Base-by-base conservation (phyloP, 2,888 invertebrate genomes). In the Thymelicus sylvestris region DNA sequence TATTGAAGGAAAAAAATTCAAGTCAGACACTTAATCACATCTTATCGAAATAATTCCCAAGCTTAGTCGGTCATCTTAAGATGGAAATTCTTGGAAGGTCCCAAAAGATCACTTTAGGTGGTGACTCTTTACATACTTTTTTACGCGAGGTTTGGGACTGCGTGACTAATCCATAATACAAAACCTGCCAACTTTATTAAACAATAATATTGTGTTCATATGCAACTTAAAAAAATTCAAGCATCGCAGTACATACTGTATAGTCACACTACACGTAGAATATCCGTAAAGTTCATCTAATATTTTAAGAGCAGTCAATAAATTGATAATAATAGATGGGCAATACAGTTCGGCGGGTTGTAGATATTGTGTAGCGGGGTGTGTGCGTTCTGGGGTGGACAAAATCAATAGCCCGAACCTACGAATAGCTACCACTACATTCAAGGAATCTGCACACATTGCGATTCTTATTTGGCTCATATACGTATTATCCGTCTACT, bases 371-470 rank as follows among this genome's bases (percentile, higher is more conserved):
- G 75, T 75, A 76, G 73, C 75, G 75, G 81, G 77, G 77, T 72
- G 79, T 75, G 83, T 82, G 81, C 83, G 88, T 85, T 86, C 86
- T 86, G 92, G 92, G 92, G 93, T 90, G 93, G 89, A 91, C 90
- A 92, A 93, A 93, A 93, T 93, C 93, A 91, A 93, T 93, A 93
- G 87, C 90, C 86, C 84, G 83, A 85, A 86, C 87, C 88, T 86
- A 86, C 86, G 87, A 90, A 87, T 89, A 89, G 86, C 89, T 85
- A 86, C 89, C 76, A 79, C 87, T 86, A 89, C 87, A 86, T 78
- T 79, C 84, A 80, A 83, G 84, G 83, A 85, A 86, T 91, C 83
- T 87, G 89, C 91, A 91, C 92, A 91, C 91, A 88, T 85, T 84
- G 87, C 85, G 83, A 88, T 86, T 90, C 88, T 90, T 89, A 90